Conservation (phyloP, 2,113 vertebrate genomes). For the Leucoraja erinaceus region DNA sequence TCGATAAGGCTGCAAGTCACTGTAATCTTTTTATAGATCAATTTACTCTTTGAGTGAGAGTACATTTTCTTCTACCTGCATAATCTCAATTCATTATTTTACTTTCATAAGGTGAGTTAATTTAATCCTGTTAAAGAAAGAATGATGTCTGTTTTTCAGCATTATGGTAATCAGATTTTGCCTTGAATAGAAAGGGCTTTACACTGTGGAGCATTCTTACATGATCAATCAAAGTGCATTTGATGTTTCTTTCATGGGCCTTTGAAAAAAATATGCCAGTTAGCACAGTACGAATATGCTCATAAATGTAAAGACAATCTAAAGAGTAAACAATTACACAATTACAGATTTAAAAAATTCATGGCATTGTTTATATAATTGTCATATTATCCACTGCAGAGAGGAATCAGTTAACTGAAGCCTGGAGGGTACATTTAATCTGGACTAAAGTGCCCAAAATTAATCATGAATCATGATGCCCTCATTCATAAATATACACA, state of each 20-base stretch:
- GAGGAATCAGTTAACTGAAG: not conserved
- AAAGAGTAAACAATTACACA: not conserved
- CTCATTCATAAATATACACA: not conserved
- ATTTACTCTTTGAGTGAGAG: not conserved
- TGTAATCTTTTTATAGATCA: conserved; percentile 37
- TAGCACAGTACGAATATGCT: not conserved
- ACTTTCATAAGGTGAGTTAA: conserved; percentile 22
- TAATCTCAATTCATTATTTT: conserved; percentile 23
- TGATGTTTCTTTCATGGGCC: not conserved
- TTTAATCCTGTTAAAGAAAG: not conserved
- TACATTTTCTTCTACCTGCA: not conserved
- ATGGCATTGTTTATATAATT: not conserved
- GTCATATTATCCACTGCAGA: not conserved
- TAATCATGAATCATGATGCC: not conserved
- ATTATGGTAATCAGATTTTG: not conserved
- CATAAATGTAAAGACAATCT: conserved; percentile 8
- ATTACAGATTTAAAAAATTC: not conserved
- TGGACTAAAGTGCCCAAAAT: not conserved
- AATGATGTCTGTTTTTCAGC: not conserved
- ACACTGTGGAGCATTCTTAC: not conserved
- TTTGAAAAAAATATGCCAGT: not conserved
- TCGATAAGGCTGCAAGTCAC: not conserved
- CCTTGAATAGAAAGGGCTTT: not conserved
- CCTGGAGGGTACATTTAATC: not conserved
- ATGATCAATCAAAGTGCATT: not conserved